Evolutionary conservation across 2,113 vertebrate genomes (phyloP), one percentile per base, ranked within the genome.

Genomic region (Siphamia tubifer): DNA sequence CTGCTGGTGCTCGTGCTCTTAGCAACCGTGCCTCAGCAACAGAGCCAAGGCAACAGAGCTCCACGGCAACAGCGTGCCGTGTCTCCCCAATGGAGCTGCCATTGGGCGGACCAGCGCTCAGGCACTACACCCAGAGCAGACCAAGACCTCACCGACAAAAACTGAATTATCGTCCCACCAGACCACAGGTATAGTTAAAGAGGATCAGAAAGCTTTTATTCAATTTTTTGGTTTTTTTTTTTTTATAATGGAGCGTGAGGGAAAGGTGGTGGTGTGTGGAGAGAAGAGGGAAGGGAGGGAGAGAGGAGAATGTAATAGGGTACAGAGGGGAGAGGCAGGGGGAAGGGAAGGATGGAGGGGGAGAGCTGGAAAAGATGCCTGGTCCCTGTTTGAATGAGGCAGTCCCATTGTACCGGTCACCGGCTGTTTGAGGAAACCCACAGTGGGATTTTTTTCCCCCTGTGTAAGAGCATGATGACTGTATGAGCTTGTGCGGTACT

Each of bases 41-140:
- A 86, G 80, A 87, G 83, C 74, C 87, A 72, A 68, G 77, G 86
- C 83, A 86, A 85, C 84, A 80, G 75, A 89, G 83, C 81, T 82
- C 88, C 89, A 88, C 85, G 73, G 87, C 86, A 90, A 89, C 87
- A 80, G 85, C 81, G 90, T 85, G 90, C 90, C 79, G 87, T 88
- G 88, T 88, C 90, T 89, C 87, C 90, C 82, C 90, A 84, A 91
- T 91, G 90, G 90, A 91, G 88, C 88, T 91, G 82, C 90, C 90
- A 77, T 89, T 90, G 90, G 90, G 88, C 67, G 90, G 88, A 89
- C 90, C 90, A 68, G 87, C 81, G 61, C 88, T 91, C 70, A 84
- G 90, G 81, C 90, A 91, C 84, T 91, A 91, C 82, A 91, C 90
- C 85, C 90, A 90, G 73, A 91, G 85, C 85, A 83, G 90, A 86